Evolutionary conservation across 2,113 vertebrate species (phyloP).

Genomic region (Varanus komodoensis): DNA sequence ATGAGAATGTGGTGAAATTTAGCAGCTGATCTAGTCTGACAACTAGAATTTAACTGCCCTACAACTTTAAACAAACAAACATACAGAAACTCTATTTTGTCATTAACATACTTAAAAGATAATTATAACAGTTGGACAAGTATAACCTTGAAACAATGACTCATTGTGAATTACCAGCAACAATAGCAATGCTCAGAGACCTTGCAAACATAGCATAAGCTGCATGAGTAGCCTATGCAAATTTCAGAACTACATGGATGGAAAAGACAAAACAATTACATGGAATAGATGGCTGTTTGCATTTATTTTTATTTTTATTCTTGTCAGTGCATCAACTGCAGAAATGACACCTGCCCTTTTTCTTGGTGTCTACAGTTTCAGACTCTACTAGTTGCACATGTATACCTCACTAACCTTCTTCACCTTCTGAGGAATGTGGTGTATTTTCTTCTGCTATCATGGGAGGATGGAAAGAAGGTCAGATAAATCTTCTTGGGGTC

Average conservation of each 20-base stretch:
- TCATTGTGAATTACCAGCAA: background rate
- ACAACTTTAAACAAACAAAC: background rate
- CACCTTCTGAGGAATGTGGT: background rate
- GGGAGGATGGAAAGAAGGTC: background rate
- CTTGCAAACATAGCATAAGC: background rate
- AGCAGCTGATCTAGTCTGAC: background rate
- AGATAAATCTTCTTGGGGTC: too few species aligned
- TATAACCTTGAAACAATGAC: background rate
- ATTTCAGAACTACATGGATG: background rate
- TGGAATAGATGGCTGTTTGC: background rate
- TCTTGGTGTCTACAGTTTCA: background rate
- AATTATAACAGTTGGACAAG: too few species aligned
- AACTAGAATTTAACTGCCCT: background rate
- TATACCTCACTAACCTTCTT: too few species aligned
- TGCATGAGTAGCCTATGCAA: background rate
- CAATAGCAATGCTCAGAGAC: background rate
- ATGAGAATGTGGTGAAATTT: background rate
- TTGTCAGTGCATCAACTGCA: too few species aligned
- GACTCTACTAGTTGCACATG: too few species aligned
- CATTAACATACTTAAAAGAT: too few species aligned
- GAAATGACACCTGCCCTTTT: background rate
- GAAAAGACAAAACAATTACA: background rate
- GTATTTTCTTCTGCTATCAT: background rate
- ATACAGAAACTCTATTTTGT: too few species aligned
- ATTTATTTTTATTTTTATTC: background rate